Evolutionary conservation across 2,797 vertebrate species (phyloP).

Genomic region (Apogon talboti): DNA sequence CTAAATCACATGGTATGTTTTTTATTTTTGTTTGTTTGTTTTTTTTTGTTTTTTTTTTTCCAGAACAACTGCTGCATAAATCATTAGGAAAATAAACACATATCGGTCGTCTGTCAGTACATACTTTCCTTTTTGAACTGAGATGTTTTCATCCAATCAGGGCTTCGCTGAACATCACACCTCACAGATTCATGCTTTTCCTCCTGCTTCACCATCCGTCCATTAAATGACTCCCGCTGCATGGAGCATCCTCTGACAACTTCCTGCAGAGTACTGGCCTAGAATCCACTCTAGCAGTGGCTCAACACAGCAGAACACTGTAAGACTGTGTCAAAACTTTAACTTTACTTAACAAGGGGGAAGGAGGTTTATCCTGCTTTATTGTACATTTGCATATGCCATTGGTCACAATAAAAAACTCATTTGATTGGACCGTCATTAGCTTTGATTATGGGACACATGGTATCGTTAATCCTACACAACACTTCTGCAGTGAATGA

Average conservation of each 20-base stretch:
- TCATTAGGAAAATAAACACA: slow-evolving; percentile 24
- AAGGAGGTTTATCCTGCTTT: too few relatives aligned
- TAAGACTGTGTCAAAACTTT: neutral
- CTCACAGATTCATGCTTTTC: neutral
- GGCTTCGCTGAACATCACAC: neutral
- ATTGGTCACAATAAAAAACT: too few relatives aligned
- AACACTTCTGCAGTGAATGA: too few relatives aligned
- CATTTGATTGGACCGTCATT: too few relatives aligned
- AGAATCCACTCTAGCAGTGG: neutral
- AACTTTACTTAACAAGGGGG: neutral
- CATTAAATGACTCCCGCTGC: neutral
- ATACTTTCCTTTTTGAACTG: slow-evolving; percentile 3
- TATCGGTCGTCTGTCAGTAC: slow-evolving; percentile 7
- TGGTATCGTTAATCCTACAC: too few relatives aligned
- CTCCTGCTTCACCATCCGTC: neutral
- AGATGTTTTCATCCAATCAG: neutral
- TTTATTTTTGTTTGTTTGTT: slow-evolving; percentile 8
- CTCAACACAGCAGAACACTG: neutral
- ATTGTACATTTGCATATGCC: too few relatives aligned
- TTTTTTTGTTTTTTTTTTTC: slow-evolving; percentile 14
- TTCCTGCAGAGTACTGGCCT: neutral
- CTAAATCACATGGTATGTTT: slow-evolving; percentile 10
- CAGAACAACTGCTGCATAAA: slow-evolving; percentile 19
- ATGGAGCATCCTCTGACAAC: neutral
- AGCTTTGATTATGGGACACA: too few relatives aligned